Conservation (phyloP, 2,797 vertebrate genomes). For the Xiphophorus birchmanni region DNA sequence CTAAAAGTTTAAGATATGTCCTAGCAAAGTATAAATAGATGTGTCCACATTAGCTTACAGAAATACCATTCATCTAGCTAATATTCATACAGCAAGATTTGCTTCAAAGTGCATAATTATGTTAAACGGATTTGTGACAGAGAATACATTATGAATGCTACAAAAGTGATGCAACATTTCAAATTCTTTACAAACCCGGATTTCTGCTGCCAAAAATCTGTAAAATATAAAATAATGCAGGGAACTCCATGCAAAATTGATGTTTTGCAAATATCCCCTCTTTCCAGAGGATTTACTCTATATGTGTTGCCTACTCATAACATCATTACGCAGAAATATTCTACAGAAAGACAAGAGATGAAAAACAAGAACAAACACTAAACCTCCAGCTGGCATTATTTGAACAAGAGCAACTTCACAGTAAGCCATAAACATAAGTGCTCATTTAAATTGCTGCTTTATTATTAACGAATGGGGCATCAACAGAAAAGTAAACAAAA, state of each 20-base stretch:
- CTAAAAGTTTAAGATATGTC: neutral
- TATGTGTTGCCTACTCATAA: neutral
- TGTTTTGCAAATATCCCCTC: conserved; percentile 4
- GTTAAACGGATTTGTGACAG: conserved; percentile 14
- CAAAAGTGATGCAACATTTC: conserved; percentile 40
- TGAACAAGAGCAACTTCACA: conserved; percentile 5
- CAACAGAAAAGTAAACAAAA: conserved; percentile 34
- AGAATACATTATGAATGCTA: conserved; percentile 37
- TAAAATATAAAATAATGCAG: conserved; percentile 36
- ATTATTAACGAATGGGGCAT: conserved; percentile 17
- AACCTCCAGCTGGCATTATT: conserved; percentile 11
- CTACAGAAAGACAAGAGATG: neutral
- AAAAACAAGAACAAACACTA: conserved; percentile 15
- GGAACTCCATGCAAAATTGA: conserved; percentile 9
- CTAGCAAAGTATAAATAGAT: neutral
- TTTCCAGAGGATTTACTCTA: neutral
- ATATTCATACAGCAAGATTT: neutral
- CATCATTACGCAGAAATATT: neutral
- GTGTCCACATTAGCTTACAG: neutral
- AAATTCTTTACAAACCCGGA: conserved; percentile 39
- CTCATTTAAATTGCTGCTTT: conserved; percentile 35
- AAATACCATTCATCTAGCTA: neutral
- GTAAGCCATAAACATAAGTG: conserved; percentile 2
- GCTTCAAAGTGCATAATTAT: neutral
- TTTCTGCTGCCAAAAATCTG: conserved; percentile 25